phyloP scores from a whole-genome alignment of 2,113 vertebrate species.

The Tachuris rubrigastra region DNA sequence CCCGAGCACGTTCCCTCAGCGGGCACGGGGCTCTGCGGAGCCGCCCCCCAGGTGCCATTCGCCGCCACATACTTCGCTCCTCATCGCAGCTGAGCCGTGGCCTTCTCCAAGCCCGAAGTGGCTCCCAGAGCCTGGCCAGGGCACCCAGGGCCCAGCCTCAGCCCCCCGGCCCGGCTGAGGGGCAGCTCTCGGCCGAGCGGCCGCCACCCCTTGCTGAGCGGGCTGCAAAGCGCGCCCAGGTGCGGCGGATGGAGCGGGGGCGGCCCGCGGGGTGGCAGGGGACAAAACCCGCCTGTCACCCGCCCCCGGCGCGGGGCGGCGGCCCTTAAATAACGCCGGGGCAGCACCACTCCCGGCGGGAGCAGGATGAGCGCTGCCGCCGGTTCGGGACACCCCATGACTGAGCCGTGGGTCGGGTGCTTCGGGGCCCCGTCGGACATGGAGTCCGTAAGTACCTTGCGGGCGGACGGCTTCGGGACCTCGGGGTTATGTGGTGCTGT shows the following conservation, averaged over 20 bases:
- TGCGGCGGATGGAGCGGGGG: background rate
- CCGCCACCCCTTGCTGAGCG: background rate
- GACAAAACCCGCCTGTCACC: background rate
- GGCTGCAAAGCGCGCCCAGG: background rate
- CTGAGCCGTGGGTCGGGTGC: fast-evolving
- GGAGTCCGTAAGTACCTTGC: background rate
- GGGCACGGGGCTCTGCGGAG: background rate
- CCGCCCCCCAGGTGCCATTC: background rate
- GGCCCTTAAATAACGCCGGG: background rate
- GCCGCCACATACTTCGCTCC: background rate
- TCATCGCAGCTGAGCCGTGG: fast-evolving
- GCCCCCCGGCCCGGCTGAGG: background rate
- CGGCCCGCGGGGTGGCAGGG: background rate
- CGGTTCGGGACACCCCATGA: too few relatives aligned
- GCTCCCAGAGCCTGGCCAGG: fast-evolving
- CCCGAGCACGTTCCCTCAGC: background rate
- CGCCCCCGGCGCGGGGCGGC: background rate
- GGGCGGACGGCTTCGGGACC: background rate
- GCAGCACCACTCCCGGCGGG: fast-evolving
- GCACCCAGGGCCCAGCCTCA: background rate
- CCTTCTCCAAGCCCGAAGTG: fast-evolving
- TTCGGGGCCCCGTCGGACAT: background rate
- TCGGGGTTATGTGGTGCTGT: fast-evolving
- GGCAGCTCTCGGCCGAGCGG: too few relatives aligned
- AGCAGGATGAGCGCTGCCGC: fast-evolving